Conservation (phyloP, 2,888 invertebrate genomes). For the Andrena minutula region DNA sequence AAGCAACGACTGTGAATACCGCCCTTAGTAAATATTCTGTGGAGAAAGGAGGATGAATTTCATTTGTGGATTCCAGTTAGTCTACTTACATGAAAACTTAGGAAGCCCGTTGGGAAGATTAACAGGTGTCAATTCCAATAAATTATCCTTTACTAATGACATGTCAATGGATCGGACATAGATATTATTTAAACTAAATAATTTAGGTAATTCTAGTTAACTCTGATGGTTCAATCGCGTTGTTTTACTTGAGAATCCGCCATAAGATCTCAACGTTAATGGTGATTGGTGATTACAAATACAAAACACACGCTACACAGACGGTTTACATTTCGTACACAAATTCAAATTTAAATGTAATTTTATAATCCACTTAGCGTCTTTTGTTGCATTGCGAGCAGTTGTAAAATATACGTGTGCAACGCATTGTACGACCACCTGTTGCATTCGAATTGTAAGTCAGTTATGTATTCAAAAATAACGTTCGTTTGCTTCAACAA, state of each 20-base stretch:
- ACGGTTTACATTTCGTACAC: background rate
- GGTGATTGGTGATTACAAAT: background rate
- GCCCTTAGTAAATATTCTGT: background rate
- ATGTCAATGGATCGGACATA: background rate
- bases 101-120: background rate
- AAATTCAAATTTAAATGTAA: constrained; percentile 5
- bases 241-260: constrained; percentile 18
- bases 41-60: background rate
- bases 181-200: background rate
- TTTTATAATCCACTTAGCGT: background rate
- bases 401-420: background rate
- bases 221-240: background rate
- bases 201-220: background rate
- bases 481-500: background rate
- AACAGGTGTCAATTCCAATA: background rate
- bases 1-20: too few relatives aligned
- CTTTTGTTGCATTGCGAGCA: background rate
- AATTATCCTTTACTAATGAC: background rate
- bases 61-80: background rate
- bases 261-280: background rate
- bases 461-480: background rate
- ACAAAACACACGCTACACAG: background rate
- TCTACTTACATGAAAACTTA: background rate
- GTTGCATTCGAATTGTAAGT: constrained; percentile 21
- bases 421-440: background rate